phyloP scores from a whole-genome alignment of 2,888 invertebrate genomes.

The Drosophila neutralis region DNA sequence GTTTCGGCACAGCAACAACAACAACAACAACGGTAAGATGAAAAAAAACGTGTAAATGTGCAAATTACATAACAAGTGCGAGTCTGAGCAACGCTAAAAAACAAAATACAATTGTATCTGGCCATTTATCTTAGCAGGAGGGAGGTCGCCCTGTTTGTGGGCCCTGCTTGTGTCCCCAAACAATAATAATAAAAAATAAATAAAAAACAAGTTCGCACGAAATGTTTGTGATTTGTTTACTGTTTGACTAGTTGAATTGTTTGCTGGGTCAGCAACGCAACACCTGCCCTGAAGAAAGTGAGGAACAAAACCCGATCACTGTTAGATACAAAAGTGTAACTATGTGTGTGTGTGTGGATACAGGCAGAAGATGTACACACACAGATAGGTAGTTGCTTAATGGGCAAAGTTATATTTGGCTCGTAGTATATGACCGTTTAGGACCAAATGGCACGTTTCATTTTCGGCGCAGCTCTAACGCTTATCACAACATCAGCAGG shows the following conservation, averaged over 20 bases:
- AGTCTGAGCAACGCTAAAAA: conserved; percentile 40
- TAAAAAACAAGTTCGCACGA: conserved; percentile 51
- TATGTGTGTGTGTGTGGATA: conserved; percentile 6
- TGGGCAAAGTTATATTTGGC: conserved; percentile 43
- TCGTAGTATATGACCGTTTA: conserved; percentile 55
- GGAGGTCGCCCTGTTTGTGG: conserved; percentile 23
- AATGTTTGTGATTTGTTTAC: conserved; percentile 54
- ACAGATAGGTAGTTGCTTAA: conserved; percentile 20
- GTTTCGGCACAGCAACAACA: conserved; percentile 33
- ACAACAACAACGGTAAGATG: conserved; percentile 25
- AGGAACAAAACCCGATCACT: conserved; percentile 42
- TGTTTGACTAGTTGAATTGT: conserved; percentile 12
- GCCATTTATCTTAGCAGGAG: conserved; percentile 58
- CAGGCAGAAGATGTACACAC: conserved; percentile 3
- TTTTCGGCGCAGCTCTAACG: conserved; percentile 39
- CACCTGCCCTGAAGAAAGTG: conserved; percentile 49
- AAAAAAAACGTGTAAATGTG: conserved; percentile 64
- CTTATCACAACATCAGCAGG: conserved; percentile 46
- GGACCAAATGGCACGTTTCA: conserved; percentile 66
- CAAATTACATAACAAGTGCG: conserved; percentile 66
- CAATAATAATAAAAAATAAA: conserved; percentile 9
- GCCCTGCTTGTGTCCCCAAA: conserved; percentile 39
- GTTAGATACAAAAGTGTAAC: conserved; percentile 18
- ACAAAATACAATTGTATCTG: conserved; percentile 74
- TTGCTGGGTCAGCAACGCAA: conserved; percentile 50